phyloP scores from a whole-genome alignment of 2,888 invertebrate species.

The Aphodius sticticus region DNA sequence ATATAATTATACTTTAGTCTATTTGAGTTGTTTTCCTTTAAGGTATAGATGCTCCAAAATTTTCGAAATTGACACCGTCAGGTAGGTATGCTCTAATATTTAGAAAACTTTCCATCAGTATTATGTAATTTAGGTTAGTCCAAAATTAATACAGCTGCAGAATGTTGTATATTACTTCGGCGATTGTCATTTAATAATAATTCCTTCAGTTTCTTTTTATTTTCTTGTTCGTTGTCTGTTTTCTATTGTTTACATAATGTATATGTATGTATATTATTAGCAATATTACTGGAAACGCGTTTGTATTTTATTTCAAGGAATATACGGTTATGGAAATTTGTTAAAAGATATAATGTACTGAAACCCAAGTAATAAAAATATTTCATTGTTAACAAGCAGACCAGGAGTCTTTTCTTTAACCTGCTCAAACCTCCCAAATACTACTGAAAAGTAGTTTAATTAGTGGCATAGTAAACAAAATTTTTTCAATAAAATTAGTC shows the following conservation, averaged over 20 bases:
- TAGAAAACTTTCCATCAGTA: slow-evolving; percentile 4
- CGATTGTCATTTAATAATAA: not conserved
- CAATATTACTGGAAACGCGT: not conserved
- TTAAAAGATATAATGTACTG: not conserved
- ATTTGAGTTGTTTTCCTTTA: not conserved
- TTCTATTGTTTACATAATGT: not conserved
- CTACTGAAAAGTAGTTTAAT: not conserved
- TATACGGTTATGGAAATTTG: not conserved
- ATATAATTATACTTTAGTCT: not conserved
- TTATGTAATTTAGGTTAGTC: slow-evolving; percentile 4
- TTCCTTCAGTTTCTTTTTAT: not conserved
- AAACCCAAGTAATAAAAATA: slow-evolving; percentile 4
- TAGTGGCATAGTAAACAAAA: not conserved
- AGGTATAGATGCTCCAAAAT: not conserved
- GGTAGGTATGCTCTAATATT: not conserved
- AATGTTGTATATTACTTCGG: too few relatives aligned
- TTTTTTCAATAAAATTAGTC: too few relatives aligned
- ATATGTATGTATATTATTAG: not conserved
- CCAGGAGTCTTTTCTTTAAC: not conserved
- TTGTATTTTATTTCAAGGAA: not conserved
- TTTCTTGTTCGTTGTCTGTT: not conserved
- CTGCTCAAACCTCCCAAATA: not conserved
- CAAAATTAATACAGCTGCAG: not conserved
- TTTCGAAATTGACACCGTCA: not conserved
- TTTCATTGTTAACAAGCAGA: not conserved